Evolutionary conservation across 64 coral and sea anemone species (phyloP).

Genomic region (Pocillopora verrucosa): DNA sequence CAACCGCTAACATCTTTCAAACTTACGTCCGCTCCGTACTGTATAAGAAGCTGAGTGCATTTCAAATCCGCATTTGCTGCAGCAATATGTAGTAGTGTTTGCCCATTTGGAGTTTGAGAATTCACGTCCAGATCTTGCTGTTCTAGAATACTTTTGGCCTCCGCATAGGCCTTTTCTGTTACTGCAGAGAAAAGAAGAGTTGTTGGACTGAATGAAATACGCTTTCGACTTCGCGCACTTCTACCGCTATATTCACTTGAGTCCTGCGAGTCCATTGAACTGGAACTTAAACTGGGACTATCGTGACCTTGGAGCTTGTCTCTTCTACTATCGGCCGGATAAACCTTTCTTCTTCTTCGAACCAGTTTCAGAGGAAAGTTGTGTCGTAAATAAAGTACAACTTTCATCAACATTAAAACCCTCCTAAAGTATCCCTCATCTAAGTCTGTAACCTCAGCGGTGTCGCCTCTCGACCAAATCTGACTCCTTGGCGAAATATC

Average conservation of each 20-base stretch:
- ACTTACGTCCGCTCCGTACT: conserved; percentile 66
- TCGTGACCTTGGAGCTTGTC: conserved; percentile 21
- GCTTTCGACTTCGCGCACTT: conserved; percentile 46
- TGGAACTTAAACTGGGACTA: conserved; percentile 32
- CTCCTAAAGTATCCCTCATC: conserved; percentile 76
- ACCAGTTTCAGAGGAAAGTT: conserved; percentile 38
- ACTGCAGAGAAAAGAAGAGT: conserved; percentile 78
- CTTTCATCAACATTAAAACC: conserved; percentile 93
- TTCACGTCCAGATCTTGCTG: conserved; percentile 70
- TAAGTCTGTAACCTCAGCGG: conserved; percentile 39
- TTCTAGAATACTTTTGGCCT: conserved; percentile 77
- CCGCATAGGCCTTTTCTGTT: conserved; percentile 74
- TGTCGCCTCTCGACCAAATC: conserved; percentile 1
- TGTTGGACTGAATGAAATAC: conserved; percentile 84
- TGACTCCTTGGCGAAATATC: conserved; percentile 4
- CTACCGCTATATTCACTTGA: conserved; percentile 8
- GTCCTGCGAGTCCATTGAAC: conserved; percentile 26
- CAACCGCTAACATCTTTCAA: conserved; percentile 66
- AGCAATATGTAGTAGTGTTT: conserved; percentile 84
- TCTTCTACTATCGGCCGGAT: conserved; percentile 2
- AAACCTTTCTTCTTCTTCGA: conserved; percentile 16
- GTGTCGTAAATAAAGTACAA: conserved; percentile 72
- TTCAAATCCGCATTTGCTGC: conserved; percentile 83
- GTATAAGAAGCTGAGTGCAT: conserved; percentile 65
- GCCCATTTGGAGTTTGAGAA: conserved; percentile 80